Conservation (phyloP, 2,113 vertebrate species). For the Scytalopus superciliaris region DNA sequence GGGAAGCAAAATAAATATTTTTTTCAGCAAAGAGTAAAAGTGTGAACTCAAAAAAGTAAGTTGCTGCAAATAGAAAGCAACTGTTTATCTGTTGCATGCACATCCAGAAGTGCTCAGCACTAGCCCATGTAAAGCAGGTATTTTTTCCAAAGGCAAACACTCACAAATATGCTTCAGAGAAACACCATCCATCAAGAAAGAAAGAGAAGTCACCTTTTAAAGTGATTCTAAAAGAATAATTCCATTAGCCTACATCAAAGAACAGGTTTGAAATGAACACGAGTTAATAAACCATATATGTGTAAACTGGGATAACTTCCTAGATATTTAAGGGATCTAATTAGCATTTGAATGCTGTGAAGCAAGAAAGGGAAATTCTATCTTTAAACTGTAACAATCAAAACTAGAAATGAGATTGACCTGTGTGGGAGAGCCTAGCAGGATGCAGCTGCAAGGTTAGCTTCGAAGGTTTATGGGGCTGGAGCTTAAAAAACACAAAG, state of each 20-base stretch:
- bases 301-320: slow-evolving; percentile 62
- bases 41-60: slow-evolving; percentile 54
- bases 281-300: slow-evolving; percentile 54
- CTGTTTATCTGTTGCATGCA: background rate
- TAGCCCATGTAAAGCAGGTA: background rate
- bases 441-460: slow-evolving; percentile 33
- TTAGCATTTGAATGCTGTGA: slow-evolving; percentile 61
- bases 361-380: slow-evolving; percentile 52
- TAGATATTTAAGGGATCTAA: slow-evolving; percentile 39
- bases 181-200: slow-evolving; percentile 20
- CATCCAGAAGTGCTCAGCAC: background rate
- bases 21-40: slow-evolving; percentile 17
- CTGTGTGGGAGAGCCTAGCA: slow-evolving; percentile 5
- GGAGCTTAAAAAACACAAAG: background rate
- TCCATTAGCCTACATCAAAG: slow-evolving; percentile 57
- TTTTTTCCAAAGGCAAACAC: slow-evolving; percentile 45
- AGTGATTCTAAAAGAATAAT: slow-evolving; percentile 45
- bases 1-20: slow-evolving; percentile 21
- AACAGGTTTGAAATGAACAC: slow-evolving; percentile 44
- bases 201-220: slow-evolving; percentile 28
- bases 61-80: slow-evolving; percentile 40
- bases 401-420: slow-evolving; percentile 54
- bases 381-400: slow-evolving; percentile 57
- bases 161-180: slow-evolving; percentile 24
- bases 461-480: background rate